Evolutionary conservation across 2,113 vertebrate species (phyloP), one percentile per base, ranked within the genome.

Genomic region (Suncus etruscus): DNA sequence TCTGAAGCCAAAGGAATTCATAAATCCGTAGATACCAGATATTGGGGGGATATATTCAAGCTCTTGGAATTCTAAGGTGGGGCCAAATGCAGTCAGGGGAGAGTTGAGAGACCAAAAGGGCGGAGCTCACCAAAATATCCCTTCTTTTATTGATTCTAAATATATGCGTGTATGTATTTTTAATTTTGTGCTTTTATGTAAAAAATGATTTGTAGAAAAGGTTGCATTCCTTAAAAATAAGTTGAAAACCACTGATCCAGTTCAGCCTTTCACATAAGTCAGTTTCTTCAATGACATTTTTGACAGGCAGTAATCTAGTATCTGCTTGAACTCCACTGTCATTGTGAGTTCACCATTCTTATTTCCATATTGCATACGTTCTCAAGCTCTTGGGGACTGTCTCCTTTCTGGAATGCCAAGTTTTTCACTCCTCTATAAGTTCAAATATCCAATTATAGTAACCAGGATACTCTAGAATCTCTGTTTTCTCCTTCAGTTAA

Each of bases 1-100:
- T 83, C 80, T 11, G 76, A 83, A 81, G 45, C 31, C 86, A 89
- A 94, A 58, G 39, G 50, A 75, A 50, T 76, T 39, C 79, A 54
- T 66, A 89, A 92, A 69, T 88, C 79, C 54, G 91, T 74, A 83
- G 75, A 68, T 79, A 47, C 50, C 70, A 58, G 27, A 61, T 45
- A 31, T 12, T 32, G 8, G 86, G 45, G 2, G 8, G 73, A 24
- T 2, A 8, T 65, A 14, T 75, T 91, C 9, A 70, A 83, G 24
- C 47, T 14, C 31, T 87, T 92, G 11, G 69, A 91, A 92, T 91
- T 93, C 76, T 76, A 50, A 91, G 47, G 20, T 54, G 8, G 32
- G 78, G 51, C 31, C 75, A 93, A 74, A 11, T 47, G 6, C 58
- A 78, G 81, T 87, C 48, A 50, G 15, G 14, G 10, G 75, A 76